Conservation (phyloP, 2,797 vertebrate genomes). For the Mallotus villosus region DNA sequence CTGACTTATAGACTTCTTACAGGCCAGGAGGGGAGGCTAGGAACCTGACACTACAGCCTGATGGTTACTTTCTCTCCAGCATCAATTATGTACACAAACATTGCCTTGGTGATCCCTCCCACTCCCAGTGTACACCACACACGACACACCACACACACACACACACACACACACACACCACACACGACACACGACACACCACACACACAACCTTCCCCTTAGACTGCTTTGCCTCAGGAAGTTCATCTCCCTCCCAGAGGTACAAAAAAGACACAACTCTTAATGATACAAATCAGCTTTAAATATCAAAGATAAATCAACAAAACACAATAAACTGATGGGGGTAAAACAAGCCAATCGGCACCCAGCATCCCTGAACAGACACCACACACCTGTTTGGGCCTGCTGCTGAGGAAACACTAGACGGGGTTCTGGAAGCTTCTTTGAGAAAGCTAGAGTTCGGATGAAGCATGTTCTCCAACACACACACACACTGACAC, state of each 20-base stretch:
- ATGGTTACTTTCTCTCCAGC: neutral
- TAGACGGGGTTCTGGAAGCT: too few relatives aligned
- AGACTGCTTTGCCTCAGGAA: neutral
- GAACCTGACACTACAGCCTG: neutral
- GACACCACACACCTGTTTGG: neutral
- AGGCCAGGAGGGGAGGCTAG: neutral
- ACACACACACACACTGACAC: too few relatives aligned
- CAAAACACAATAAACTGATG: conserved; percentile 48
- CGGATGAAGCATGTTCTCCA: neutral
- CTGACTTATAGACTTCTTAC: too few relatives aligned
- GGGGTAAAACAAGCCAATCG: conserved; percentile 51
- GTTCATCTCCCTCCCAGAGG: neutral
- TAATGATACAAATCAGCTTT: conserved; percentile 50
- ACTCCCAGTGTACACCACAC: too few relatives aligned
- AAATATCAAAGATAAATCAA: conserved; percentile 71
- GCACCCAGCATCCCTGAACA: conserved; percentile 10
- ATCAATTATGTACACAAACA: neutral
- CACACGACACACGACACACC: too few relatives aligned
- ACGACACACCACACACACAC: too few relatives aligned
- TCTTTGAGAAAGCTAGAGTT: too few relatives aligned
- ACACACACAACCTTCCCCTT: neutral
- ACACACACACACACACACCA: too few relatives aligned
- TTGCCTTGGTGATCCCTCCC: neutral
- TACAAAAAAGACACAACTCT: neutral
- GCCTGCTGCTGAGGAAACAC: too few relatives aligned